A percentile compares a stretch with the other conserved stretches of the same genome.
Conservation (phyloP, 2,113 vertebrate species). For the Arizona elegans region DNA sequence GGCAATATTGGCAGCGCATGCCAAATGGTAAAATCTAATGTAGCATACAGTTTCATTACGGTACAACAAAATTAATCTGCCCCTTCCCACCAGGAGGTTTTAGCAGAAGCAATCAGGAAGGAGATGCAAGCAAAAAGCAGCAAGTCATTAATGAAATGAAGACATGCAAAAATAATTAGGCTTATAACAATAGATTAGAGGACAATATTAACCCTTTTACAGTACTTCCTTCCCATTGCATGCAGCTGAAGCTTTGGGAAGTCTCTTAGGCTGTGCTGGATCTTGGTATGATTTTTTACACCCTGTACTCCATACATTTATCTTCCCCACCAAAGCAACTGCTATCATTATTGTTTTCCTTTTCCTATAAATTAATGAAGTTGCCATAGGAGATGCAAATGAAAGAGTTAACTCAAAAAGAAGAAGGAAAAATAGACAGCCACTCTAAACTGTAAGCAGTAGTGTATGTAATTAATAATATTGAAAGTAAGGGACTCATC, state of each 20-base stretch:
- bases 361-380: slow-evolving; percentile 27
- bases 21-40: slow-evolving; percentile 83
- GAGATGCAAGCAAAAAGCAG: slow-evolving; percentile 66
- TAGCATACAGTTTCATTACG: slow-evolving; percentile 84
- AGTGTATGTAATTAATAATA: slow-evolving; percentile 68
- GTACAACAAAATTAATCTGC: slow-evolving; percentile 79
- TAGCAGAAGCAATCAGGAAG: slow-evolving; percentile 82
- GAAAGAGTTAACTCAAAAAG: slow-evolving; percentile 59
- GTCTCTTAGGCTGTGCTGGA: slow-evolving; percentile 34
- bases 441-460: slow-evolving; percentile 36
- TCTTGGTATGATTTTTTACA: neutral
- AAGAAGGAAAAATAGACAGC: slow-evolving; percentile 35
- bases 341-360: neutral
- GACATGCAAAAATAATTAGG: slow-evolving; percentile 76
- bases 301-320: slow-evolving; percentile 31
- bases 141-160: slow-evolving; percentile 81
- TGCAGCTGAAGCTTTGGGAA: slow-evolving; percentile 36
- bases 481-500: slow-evolving; percentile 55
- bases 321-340: neutral
- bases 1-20: slow-evolving; percentile 75
- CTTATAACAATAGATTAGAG: slow-evolving; percentile 72
- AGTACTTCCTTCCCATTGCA: slow-evolving; percentile 46
- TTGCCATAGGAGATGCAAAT: slow-evolving; percentile 2
- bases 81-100: slow-evolving; percentile 80
- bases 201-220: slow-evolving; percentile 71